A percentile compares a stretch with the other conserved stretches of the same genome.
Conservation (phyloP, 2,797 vertebrate species). For the Miichthys miiuy region DNA sequence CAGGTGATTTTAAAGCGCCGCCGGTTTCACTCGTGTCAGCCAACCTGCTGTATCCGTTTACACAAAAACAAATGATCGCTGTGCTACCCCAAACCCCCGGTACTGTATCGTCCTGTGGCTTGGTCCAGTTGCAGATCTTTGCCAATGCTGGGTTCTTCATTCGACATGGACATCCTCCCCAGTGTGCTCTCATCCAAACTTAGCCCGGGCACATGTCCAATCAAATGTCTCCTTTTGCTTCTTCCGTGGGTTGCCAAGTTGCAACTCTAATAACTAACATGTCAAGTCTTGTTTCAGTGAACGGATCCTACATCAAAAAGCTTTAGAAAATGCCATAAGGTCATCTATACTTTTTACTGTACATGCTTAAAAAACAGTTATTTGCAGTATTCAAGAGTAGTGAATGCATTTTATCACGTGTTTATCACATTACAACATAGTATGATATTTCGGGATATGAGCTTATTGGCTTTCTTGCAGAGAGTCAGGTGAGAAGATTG, state of each 20-base stretch:
- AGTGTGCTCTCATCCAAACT: slow-evolving; percentile 67
- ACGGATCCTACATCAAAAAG: slow-evolving; percentile 60
- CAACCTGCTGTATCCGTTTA: slow-evolving; percentile 4
- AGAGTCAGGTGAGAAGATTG: not conserved
- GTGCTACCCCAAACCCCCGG: slow-evolving; percentile 19
- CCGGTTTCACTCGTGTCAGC: not conserved
- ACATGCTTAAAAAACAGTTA: not conserved
- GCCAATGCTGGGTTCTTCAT: slow-evolving; percentile 38
- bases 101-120: not conserved
- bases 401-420: not conserved
- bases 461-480: not conserved
- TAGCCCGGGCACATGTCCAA: slow-evolving; percentile 67
- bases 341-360: not conserved
- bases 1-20: slow-evolving; percentile 12
- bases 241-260: slow-evolving; percentile 48
- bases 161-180: slow-evolving; percentile 48
- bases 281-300: slow-evolving; percentile 65
- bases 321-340: slow-evolving; percentile 12
- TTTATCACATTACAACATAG: not conserved
- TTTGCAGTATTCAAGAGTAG: not conserved
- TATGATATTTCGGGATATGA: not conserved
- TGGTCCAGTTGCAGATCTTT: slow-evolving; percentile 16
- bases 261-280: slow-evolving; percentile 67
- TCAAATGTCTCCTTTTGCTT: slow-evolving; percentile 59
- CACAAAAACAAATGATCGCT: slow-evolving; percentile 39